phyloP scores from a whole-genome alignment of 2,888 invertebrate species.

The Nemotelus pantherinus region DNA sequence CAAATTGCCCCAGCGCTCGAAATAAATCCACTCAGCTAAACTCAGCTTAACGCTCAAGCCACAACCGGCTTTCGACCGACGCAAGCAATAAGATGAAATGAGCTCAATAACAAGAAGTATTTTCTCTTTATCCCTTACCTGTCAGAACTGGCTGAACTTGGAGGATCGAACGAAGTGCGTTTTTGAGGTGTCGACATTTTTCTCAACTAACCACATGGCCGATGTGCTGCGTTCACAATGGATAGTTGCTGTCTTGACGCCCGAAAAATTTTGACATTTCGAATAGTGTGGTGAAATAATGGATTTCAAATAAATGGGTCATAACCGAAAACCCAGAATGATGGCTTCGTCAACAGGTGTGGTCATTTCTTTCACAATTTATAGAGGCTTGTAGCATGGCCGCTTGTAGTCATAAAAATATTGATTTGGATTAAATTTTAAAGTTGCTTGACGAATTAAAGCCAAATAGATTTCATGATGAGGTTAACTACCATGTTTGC shows the following conservation, averaged over 20 bases:
- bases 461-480: too few species aligned
- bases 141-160: constrained; percentile 91
- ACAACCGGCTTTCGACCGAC: neutral
- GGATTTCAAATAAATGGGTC: constrained; percentile 3
- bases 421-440: too few species aligned
- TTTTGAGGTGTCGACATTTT: constrained; percentile 55
- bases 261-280: neutral
- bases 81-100: neutral
- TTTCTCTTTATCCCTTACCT: constrained; percentile 70
- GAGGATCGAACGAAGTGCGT: constrained; percentile 78
- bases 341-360: too few species aligned
- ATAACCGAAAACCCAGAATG: too few species aligned
- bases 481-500: too few species aligned
- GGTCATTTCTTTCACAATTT: too few species aligned
- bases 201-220: constrained; percentile 4
- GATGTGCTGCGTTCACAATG: constrained; percentile 23
- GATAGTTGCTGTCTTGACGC: neutral
- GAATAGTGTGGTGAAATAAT: constrained; percentile 3
- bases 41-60: neutral
- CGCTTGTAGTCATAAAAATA: too few species aligned
- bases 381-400: too few species aligned
- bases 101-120: neutral
- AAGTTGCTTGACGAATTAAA: too few species aligned
- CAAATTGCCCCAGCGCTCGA: neutral
- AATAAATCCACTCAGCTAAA: too few species aligned